phyloP scores from a whole-genome alignment of 2,888 invertebrate genomes.

The Cancer borealis region DNA sequence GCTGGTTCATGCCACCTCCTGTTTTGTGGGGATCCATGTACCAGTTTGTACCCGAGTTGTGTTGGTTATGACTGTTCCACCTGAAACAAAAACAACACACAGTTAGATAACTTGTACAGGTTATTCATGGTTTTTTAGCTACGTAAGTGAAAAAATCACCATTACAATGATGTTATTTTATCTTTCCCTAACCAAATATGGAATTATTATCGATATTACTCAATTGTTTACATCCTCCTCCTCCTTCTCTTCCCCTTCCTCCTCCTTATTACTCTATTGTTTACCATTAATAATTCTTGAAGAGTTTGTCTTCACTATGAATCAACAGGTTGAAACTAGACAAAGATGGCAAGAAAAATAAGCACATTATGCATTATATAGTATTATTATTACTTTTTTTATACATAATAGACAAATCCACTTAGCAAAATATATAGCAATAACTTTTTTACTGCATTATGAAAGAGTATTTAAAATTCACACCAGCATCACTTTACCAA shows the following conservation, averaged over 20 bases:
- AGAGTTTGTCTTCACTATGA: neutral
- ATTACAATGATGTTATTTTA: too few species aligned
- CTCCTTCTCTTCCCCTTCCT: neutral
- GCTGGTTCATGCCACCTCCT: conserved; percentile 74
- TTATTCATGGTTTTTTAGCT: neutral
- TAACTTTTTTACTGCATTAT: too few species aligned
- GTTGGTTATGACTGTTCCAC: conserved; percentile 75
- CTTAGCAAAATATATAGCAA: too few species aligned
- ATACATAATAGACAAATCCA: too few species aligned
- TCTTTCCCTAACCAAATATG: too few species aligned
- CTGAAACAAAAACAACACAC: conserved; percentile 61
- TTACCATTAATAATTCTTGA: neutral
- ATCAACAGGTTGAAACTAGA: neutral
- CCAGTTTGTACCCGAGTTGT: conserved; percentile 75
- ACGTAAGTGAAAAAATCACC: neutral
- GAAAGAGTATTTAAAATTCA: too few species aligned
- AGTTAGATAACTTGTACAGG: neutral
- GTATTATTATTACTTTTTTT: neutral
- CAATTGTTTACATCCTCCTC: too few species aligned
- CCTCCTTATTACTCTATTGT: neutral
- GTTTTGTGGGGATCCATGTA: conserved; percentile 76
- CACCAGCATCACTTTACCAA: too few species aligned
- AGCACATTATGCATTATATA: neutral
- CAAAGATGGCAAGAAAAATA: neutral
- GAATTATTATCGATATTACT: too few species aligned